Evolutionary conservation across 2,888 invertebrate species (phyloP).

Genomic region (Dichetophora obliterata): DNA sequence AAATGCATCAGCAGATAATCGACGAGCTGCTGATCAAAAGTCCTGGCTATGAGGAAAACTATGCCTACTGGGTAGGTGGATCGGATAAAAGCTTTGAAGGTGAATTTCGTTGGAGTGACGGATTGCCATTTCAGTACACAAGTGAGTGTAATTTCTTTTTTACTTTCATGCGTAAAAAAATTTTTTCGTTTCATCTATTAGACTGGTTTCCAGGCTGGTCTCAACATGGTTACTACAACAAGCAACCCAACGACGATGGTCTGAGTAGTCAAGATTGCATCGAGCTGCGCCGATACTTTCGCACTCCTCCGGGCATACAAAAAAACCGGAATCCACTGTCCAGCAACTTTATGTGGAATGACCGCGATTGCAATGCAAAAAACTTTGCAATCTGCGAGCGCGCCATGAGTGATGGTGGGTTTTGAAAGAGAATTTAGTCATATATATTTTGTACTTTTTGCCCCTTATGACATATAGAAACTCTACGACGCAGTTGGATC

Average conservation of each 20-base stretch:
- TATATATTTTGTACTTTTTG: not conserved
- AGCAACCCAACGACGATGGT: slow-evolving; percentile 87
- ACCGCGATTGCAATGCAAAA: slow-evolving; percentile 79
- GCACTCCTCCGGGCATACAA: slow-evolving; percentile 70
- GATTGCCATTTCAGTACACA: slow-evolving; percentile 79
- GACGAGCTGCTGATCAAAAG: slow-evolving; percentile 77
- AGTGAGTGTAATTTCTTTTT: slow-evolving; percentile 73
- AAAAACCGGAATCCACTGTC: slow-evolving; percentile 69
- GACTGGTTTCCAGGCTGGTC: slow-evolving; percentile 90
- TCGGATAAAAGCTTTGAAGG: slow-evolving; percentile 83
- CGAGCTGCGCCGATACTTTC: slow-evolving; percentile 79
- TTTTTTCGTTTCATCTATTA: slow-evolving; percentile 59
- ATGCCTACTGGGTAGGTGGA: slow-evolving; percentile 86
- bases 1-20: slow-evolving; percentile 75
- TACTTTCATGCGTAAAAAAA: not conserved
- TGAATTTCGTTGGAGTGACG: slow-evolving; percentile 85
- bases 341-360: slow-evolving; percentile 84
- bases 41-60: slow-evolving; percentile 77
- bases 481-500: slow-evolving; percentile 69
- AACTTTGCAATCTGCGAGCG: slow-evolving; percentile 84
- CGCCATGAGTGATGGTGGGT: slow-evolving; percentile 76
- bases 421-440: not conserved
- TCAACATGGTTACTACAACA: slow-evolving; percentile 76
- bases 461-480: slow-evolving; percentile 62
- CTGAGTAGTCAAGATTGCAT: slow-evolving; percentile 86